Percentiles rank a stretch among this genome's conserved stretches.
These are phyloP conservation scores for Chymomyza costata DNA, from an alignment of 1,140 invertebrate species.

Conservation along the genomic window DNA sequence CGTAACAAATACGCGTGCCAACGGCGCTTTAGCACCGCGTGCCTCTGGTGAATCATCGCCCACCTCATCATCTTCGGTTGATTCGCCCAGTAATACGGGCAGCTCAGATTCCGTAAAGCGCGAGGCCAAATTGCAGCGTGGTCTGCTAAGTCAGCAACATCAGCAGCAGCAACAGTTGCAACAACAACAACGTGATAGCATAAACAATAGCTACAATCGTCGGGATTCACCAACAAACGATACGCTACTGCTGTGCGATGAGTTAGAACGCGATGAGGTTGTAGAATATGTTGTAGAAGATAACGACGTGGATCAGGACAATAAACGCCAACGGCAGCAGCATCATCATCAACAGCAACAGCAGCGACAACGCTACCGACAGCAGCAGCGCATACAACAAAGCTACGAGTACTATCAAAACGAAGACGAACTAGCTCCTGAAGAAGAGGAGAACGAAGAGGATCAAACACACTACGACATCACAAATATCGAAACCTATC, in stretches of 20 bases:
- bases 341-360: constrained; percentile 49
- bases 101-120: constrained; percentile 64
- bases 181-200: constrained; percentile 58
- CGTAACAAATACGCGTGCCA: constrained; percentile 44
- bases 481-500: constrained; percentile 72
- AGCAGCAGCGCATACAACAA: constrained; percentile 46
- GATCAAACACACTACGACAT: constrained; percentile 73
- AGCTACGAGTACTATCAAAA: constrained; percentile 67
- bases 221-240: constrained; percentile 68
- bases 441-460: constrained; percentile 61
- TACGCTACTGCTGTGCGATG: constrained; percentile 63
- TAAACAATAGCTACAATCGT: constrained; percentile 68
- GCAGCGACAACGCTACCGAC: too few relatives aligned
- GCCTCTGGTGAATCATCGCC: constrained; percentile 75
- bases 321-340: constrained; percentile 31
- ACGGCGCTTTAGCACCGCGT: constrained; percentile 75
- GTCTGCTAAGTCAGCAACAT: constrained; percentile 34
- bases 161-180: constrained; percentile 33
- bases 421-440: constrained; percentile 47
- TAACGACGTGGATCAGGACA: constrained; percentile 35
- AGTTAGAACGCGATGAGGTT: constrained; percentile 59
- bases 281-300: constrained; percentile 15
- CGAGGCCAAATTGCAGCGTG: constrained; percentile 45
- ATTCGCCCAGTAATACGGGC: constrained; percentile 62
- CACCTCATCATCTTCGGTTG: constrained; percentile 76